Conservation (phyloP, 53 echinoderm and acorn worm genomes). For the Temnopleurus reevesii region DNA sequence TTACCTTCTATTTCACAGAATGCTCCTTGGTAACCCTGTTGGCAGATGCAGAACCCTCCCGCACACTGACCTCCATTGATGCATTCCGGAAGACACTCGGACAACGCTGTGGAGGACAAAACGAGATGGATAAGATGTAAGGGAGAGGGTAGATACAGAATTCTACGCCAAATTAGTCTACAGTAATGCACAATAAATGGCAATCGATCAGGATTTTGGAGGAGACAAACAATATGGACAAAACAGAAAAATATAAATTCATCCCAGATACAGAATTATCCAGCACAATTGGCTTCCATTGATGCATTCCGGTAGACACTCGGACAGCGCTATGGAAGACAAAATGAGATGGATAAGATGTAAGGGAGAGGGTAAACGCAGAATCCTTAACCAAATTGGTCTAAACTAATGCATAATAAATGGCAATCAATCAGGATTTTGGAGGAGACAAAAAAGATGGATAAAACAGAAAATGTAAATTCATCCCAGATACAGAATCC, state of each 20-base stretch:
- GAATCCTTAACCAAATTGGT: background rate
- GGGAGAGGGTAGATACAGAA: background rate
- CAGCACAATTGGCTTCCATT: slow-evolving; percentile 74
- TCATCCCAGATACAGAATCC: slow-evolving; percentile 76
- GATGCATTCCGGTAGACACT: slow-evolving; percentile 63
- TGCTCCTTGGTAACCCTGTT: slow-evolving; percentile 65
- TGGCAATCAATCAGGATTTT: too few species aligned
- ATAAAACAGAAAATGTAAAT: too few species aligned
- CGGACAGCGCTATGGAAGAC: slow-evolving; percentile 15
- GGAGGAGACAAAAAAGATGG: too few species aligned
- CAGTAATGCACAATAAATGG: too few species aligned
- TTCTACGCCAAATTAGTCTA: background rate
- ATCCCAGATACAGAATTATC: slow-evolving; percentile 70
- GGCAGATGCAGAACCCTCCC: slow-evolving; percentile 70
- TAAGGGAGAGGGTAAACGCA: background rate
- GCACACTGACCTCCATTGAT: slow-evolving; percentile 77
- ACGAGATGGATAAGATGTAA: slow-evolving; percentile 9
- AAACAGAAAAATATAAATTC: too few species aligned
- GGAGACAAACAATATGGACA: too few species aligned
- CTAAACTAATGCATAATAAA: too few species aligned
- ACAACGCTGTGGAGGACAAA: slow-evolving; percentile 1
- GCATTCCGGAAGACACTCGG: slow-evolving; percentile 59
- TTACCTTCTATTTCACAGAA: slow-evolving; percentile 79
- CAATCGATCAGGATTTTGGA: too few species aligned
- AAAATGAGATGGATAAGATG: background rate